Evolutionary conservation across 2,113 vertebrate species (phyloP).

Genomic region (Panthera tigris): DNA sequence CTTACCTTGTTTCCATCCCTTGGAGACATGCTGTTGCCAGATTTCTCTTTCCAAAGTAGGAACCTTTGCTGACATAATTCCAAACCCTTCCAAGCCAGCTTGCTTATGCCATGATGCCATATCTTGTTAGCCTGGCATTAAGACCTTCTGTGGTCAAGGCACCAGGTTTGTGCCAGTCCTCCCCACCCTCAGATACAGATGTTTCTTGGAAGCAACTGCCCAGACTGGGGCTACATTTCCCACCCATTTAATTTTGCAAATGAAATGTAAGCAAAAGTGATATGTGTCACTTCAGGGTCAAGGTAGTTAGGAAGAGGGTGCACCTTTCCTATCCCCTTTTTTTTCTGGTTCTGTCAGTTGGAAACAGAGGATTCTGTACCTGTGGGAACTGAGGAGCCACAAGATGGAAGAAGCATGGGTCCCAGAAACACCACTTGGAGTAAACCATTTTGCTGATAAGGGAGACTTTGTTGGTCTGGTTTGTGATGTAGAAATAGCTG

Average conservation of each 20-base stretch:
- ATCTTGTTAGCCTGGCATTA: background rate
- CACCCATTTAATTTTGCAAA: background rate
- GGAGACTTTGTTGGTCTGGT: background rate
- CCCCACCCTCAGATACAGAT: background rate
- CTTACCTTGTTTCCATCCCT: background rate
- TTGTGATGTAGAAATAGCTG: background rate
- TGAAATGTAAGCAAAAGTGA: background rate
- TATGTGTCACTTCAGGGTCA: background rate
- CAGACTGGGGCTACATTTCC: background rate
- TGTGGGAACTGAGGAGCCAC: background rate
- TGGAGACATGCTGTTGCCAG: background rate
- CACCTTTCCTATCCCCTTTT: too few species aligned
- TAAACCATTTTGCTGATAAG: background rate
- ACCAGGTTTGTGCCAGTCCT: rapidly evolving
- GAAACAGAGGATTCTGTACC: background rate
- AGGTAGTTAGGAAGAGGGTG: background rate
- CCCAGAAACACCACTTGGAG: background rate
- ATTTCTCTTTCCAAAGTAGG: background rate
- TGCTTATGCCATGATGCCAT: background rate
- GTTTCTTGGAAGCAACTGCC: background rate
- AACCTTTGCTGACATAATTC: background rate
- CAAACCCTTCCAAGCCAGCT: background rate
- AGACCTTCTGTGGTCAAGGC: background rate
- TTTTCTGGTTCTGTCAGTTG: background rate
- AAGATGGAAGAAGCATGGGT: background rate